Base-by-base conservation (phyloP, 2,888 invertebrate species). In the Drosophila aldrichi region DNA sequence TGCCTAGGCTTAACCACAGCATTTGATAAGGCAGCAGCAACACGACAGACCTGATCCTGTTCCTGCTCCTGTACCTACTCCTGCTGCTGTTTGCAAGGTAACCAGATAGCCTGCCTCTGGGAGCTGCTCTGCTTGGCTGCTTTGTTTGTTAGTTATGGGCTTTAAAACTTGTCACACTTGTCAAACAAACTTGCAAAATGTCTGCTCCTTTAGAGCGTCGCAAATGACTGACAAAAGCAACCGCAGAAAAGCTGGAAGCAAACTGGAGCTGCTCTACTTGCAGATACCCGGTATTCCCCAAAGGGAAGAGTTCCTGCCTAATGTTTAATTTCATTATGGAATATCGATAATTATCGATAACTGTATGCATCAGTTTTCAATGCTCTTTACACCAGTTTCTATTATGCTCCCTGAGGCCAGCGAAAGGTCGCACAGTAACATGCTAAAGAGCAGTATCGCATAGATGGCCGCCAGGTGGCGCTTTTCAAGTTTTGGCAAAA, bases 101-200 rank as follows among this genome's bases (percentile, higher is more conserved):
- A 54, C 43, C 32, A 52, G 70, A 46, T 48, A 44, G 44, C 38
- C 9, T 54, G 52, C 46, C 48, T 54, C 18, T 41, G 65, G 58
- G 60, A 54, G 54, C 20, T 62, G 49, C 14, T 29, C 44, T 36
- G 40, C 56, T 55, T 38, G 12, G 65, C 63, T 74, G 61, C 65
- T 66, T 77, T 68, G 68, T 65, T 60, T 62, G 55, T 81, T 86
- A 79, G 81, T 81, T 82, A 74, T 86, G 86, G 81, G 66, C 74
- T 64, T 79, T 77, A 75, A 78, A 87, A 79, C 81, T 81, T 85
- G 82, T 81, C 82, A 85, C 85, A 82, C 82, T 80, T 87, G 85
- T 85, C 85, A 79, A 54, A 60, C 52, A 60, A 79, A 79, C 67
- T 79, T 79, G 34, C 66, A 51, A 20, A 63, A 63, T 55, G 67